Evolutionary conservation across 1,140 invertebrate species (phyloP), one percentile per base, ranked within the genome.

Genomic region (Panagrolaimus sp.): DNA sequence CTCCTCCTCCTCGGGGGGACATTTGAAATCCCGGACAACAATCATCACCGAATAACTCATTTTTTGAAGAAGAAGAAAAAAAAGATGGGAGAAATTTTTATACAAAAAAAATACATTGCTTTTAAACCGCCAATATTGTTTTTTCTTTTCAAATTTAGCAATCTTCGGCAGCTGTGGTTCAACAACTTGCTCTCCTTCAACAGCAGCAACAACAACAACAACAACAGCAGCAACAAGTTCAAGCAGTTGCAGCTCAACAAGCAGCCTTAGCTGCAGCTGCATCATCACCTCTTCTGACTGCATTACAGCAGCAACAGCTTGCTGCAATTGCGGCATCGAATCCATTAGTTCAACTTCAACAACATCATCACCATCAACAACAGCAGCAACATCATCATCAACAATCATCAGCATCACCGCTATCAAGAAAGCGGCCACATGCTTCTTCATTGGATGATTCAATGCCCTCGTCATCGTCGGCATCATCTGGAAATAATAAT

Each of bases 181-280:
- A 71, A 66, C 74, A 77, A 27, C 62, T 74, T 16, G 74, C 73
- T 5, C 74, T 74, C 13, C 27, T 25, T 27, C 51, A 57, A 11
- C 20, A 20, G 4, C 51, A 57, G 27, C 51, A 57, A 16, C 51
- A 57, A 27, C 51, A 25, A 20, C 63, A 71, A 5, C 73, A 74
- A 75, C 73, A 78, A 27, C 63, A 63, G 47, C 46, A 42, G 44
- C 27, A 31, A 47, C 44, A 27, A 78, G 42, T 57, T 25, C 27
- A 31, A 47, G 63, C 45, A 78, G 42, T 57, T 25, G 20, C 51
- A 57, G 51, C 20, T 27, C 11, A 20, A 57, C 20, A 20, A 16
- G 27, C 51, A 57, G 51, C 51, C 20, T 16, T 44, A 74, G 72
- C 73, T 76, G 42, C 63, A n/a, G 42, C 65, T 1, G 23, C 44